phyloP scores from a whole-genome alignment of 2,888 invertebrate species.

The Lagria hirta region DNA sequence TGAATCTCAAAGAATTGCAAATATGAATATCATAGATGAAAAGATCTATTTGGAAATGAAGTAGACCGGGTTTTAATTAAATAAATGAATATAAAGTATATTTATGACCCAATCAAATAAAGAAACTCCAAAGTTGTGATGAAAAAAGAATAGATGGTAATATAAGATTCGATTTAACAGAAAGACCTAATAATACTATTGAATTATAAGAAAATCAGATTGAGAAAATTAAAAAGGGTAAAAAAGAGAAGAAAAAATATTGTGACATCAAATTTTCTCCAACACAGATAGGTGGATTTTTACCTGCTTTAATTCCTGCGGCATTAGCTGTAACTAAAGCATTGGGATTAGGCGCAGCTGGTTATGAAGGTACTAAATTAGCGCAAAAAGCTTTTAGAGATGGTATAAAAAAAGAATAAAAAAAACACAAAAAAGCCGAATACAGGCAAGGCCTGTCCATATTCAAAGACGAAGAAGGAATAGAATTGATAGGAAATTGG shows the following conservation, averaged over 20 bases:
- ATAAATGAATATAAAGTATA: conserved; percentile 1
- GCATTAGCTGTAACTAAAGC: too few relatives aligned
- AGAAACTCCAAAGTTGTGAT: conserved; percentile 5
- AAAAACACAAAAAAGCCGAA: conserved; percentile 1
- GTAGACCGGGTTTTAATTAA: neutral
- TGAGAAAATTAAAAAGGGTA: neutral
- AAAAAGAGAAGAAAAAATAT: conserved; percentile 1
- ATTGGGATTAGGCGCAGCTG: too few relatives aligned
- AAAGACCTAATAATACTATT: conserved; percentile 2
- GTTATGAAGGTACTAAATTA: too few relatives aligned
- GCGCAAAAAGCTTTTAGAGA: neutral
- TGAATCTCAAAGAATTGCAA: conserved; percentile 1
- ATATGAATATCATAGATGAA: conserved; percentile 1
- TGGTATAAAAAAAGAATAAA: conserved; percentile 1
- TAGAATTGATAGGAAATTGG: neutral
- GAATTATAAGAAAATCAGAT: neutral
- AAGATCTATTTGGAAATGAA: conserved; percentile 1
- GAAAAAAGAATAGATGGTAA: conserved; percentile 2
- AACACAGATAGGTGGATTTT: conserved; percentile 1
- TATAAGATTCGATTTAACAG: conserved; percentile 5
- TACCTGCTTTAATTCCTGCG: conserved; percentile 1
- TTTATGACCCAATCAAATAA: conserved; percentile 1
- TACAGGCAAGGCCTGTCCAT: too few relatives aligned
- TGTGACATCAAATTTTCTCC: conserved; percentile 1
- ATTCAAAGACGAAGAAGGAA: neutral